These are phyloP conservation scores for Tenodera sinensis DNA, from an alignment of 2,888 invertebrate species.

Conservation along the genomic window DNA sequence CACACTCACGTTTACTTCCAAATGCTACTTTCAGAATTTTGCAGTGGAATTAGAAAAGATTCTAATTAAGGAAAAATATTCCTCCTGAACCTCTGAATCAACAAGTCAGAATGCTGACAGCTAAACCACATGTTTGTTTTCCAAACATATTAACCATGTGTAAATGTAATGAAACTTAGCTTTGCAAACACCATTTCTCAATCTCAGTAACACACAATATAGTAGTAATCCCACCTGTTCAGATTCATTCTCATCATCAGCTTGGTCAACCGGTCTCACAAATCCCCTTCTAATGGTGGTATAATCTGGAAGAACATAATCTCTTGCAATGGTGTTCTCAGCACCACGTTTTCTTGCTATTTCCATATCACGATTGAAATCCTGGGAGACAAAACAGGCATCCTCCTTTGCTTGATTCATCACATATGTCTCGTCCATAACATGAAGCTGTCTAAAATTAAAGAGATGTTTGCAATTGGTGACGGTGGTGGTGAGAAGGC, in stretches of 20 bases:
- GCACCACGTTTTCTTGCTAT: conserved; percentile 57
- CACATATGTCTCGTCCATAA: conserved; percentile 98
- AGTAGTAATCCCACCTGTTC: conserved; percentile 22
- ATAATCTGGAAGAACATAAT: conserved; percentile 96
- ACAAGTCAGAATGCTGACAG: no score
- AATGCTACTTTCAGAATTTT: no score
- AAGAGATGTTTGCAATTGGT: conserved; percentile 5
- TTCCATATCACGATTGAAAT: conserved; percentile 78
- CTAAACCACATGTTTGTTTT: no score
- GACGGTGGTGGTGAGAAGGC: no score
- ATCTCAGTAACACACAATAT: no score
- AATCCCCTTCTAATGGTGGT: conserved; percentile 82
- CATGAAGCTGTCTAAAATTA: conserved; percentile 76
- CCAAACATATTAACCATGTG: no score
- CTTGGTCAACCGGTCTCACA: conserved; percentile 43
- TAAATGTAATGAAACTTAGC: no score
- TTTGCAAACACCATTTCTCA: no score
- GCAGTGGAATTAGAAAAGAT: no score
- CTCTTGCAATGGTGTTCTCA: conserved; percentile 70
- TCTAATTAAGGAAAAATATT: no score
- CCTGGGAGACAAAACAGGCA: conserved; percentile 84
- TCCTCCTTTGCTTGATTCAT: conserved; percentile 99
- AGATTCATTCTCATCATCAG: conserved; percentile 1
- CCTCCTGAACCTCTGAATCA: no score
- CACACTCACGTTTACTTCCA: no score